Evolutionary conservation across 2,113 vertebrate species (phyloP).

Genomic region (Silurus glanis): DNA sequence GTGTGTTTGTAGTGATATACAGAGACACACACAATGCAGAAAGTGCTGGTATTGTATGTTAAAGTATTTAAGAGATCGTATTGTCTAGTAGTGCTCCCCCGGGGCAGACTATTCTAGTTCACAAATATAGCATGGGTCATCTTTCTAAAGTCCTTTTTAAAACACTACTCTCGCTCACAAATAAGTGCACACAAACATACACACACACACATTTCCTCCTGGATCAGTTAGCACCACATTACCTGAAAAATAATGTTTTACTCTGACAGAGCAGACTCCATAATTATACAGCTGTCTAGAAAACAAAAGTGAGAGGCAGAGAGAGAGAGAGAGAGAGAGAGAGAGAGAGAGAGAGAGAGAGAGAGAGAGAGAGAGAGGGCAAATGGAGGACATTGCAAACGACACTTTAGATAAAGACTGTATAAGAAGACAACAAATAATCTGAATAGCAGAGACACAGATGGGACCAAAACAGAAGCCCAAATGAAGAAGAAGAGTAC

Average conservation of each 20-base stretch:
- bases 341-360: background rate
- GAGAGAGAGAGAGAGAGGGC: background rate
- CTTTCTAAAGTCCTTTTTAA: constrained; percentile 18
- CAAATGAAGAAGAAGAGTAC: background rate
- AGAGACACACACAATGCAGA: background rate
- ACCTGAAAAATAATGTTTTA: constrained; percentile 49
- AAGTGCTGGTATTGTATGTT: background rate
- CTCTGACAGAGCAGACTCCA: constrained; percentile 41
- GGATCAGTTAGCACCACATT: constrained; percentile 43
- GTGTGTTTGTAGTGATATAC: too few species aligned
- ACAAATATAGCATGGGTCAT: constrained; percentile 19
- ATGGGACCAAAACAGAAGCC: background rate
- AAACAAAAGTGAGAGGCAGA: constrained; percentile 23
- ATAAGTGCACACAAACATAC: background rate
- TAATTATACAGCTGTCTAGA: constrained; percentile 52
- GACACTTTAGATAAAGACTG: constrained; percentile 16
- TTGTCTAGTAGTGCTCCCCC: constrained; percentile 22
- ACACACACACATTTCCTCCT: constrained; percentile 2
- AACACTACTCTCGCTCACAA: background rate
- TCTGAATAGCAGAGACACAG: background rate
- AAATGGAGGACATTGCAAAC: constrained; percentile 15
- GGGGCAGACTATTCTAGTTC: constrained; percentile 16
- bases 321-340: background rate
- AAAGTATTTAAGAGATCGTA: constrained; percentile 17
- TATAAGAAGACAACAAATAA: constrained; percentile 16